A percentile compares a stretch with the other conserved stretches of the same genome.
These are phyloP conservation scores for Neopelma chrysocephalum DNA, from an alignment of 2,797 vertebrate genomes.

Conservation along the genomic window DNA sequence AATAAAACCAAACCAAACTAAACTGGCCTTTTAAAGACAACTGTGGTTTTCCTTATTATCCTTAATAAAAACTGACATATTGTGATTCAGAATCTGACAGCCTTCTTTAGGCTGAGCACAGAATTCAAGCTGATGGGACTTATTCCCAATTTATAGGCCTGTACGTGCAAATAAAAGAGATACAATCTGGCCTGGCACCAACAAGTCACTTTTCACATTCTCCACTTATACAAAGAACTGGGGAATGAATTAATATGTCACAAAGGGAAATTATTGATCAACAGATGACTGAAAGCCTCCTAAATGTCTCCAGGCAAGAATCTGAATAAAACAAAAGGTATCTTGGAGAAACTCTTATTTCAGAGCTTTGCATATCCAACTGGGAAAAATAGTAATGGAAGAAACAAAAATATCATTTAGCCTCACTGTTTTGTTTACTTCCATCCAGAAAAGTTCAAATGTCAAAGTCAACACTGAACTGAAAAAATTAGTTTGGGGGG, in stretches of 20 bases:
- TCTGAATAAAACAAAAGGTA: background rate
- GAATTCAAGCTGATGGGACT: background rate
- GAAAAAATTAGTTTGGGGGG: background rate
- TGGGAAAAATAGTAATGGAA: background rate
- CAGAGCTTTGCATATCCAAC: background rate
- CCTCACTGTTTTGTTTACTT: background rate
- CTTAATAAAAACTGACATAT: background rate
- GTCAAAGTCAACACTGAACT: background rate
- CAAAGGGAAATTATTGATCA: constrained; percentile 30
- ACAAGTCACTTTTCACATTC: constrained; percentile 3
- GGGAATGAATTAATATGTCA: constrained; percentile 25
- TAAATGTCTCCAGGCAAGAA: background rate
- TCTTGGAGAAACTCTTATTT: background rate
- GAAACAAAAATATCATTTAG: background rate
- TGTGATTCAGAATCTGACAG: background rate
- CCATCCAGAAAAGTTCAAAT: background rate
- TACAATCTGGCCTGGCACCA: background rate
- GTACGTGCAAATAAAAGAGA: background rate
- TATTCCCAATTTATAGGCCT: background rate
- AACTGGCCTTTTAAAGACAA: background rate
- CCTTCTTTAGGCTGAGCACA: background rate
- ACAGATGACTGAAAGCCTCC: background rate
- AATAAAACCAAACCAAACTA: background rate
- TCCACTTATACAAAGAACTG: background rate
- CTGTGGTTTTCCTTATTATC: background rate